phyloP scores from a whole-genome alignment of 2,888 invertebrate genomes.

The Agrotis clavis region DNA sequence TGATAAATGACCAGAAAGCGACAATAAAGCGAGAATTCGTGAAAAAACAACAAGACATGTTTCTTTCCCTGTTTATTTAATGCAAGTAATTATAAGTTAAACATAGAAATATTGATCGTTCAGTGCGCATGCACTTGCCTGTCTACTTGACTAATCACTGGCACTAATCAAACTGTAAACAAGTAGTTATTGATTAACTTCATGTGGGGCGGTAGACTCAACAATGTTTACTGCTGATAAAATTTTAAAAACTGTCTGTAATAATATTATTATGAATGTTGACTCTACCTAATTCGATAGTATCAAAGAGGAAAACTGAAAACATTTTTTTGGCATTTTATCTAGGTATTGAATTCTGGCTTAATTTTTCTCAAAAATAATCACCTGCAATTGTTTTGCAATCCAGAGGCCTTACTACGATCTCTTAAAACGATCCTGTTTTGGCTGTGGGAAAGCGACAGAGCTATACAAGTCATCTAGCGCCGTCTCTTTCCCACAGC shows the following conservation, averaged over 20 bases:
- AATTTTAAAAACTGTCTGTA: neutral
- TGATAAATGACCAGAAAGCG: neutral
- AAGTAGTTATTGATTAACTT: constrained; percentile 37
- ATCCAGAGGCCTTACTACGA: too few species aligned
- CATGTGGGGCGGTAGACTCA: constrained; percentile 40
- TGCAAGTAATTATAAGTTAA: constrained; percentile 11
- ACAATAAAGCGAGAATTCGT: neutral
- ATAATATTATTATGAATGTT: constrained; percentile 20
- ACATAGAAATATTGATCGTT: constrained; percentile 46
- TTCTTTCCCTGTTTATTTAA: neutral
- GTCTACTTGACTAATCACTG: constrained; percentile 40
- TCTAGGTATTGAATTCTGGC: too few species aligned
- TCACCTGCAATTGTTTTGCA: neutral
- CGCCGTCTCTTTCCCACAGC: too few species aligned
- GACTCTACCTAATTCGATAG: neutral
- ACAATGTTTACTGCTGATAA: constrained; percentile 6
- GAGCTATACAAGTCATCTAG: too few species aligned
- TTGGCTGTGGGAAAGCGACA: too few species aligned
- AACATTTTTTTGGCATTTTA: neutral
- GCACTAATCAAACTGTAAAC: constrained; percentile 50
- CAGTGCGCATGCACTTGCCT: constrained; percentile 43
- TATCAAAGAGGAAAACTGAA: neutral
- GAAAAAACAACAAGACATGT: neutral
- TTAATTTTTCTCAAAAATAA: too few species aligned
- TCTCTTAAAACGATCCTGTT: too few species aligned